These are phyloP conservation scores for Mastomys coucha DNA, from an alignment of 2,113 vertebrate species.

Conservation along the genomic window DNA sequence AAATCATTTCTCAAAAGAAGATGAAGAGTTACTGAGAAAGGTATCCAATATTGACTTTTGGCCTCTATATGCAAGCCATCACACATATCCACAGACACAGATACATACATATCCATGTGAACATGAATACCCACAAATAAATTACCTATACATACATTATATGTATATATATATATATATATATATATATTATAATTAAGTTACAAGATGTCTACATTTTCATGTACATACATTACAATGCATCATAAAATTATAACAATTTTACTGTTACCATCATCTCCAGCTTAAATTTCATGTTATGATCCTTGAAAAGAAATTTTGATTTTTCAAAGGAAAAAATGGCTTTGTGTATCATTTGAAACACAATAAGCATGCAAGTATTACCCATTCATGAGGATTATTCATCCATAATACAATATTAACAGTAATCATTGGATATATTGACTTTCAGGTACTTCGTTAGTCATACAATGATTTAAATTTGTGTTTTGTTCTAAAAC, in stretches of 20 bases:
- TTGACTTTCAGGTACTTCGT: conserved; percentile 3
- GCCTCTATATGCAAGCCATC: background rate
- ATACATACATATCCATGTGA: background rate
- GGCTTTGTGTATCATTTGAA: background rate
- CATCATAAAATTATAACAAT: background rate
- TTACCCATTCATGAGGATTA: background rate
- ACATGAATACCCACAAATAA: background rate
- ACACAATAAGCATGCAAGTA: background rate
- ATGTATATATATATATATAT: background rate
- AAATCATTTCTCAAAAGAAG: background rate
- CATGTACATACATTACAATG: background rate
- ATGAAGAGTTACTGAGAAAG: background rate
- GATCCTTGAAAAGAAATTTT: background rate
- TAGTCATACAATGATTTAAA: background rate
- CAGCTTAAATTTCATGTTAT: background rate
- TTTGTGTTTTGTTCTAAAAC: conserved; percentile 7
- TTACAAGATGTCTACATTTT: background rate
- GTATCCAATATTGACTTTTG: background rate
- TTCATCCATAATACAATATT: conserved; percentile 27
- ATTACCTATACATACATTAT: background rate
- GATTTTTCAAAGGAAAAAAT: background rate
- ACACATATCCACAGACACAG: background rate
- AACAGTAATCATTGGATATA: conserved; percentile 15
- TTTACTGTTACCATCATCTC: background rate
- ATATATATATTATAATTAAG: background rate